Base-by-base conservation (phyloP, 2,113 vertebrate species). In the Oceanodroma tethys region DNA sequence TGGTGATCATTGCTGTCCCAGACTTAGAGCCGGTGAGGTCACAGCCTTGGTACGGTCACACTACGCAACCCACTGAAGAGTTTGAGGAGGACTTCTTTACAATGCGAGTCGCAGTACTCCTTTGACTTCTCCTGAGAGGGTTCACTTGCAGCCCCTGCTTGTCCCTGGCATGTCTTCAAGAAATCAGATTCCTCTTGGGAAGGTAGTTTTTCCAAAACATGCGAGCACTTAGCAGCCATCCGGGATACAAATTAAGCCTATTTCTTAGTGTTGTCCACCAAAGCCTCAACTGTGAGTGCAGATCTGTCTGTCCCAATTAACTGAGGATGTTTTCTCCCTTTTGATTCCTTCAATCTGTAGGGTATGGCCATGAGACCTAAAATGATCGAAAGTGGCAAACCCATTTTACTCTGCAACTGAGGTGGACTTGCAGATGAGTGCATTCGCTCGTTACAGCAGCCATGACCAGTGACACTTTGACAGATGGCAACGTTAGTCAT, bases 1-100 rank as follows among this genome's bases (percentile, higher is more conserved):
- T 1, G 1, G 67, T 48, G 71, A 2, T 36, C 3, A 0, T 5
- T 18, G 14, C 32, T 74, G 56, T 62, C 48, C 42, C 58, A 63
- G 22, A 11, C 34, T 16, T 9, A 9, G 66, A 82, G 18, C 50
- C 47, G 62, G 27, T 52, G 72, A 22, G 66, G 36, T 55, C 42
- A 26, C 42, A 32, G 66, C 45, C 38, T 21, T n/a, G 42, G 27
- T 30, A 6, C 4, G 4, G 38, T 65, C 32, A 16, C n/a, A 21
- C 40, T 20, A 3, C 36, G 27, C 15, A 45, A 3, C 29, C 4
- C 2, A 2, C 27, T 25, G 25, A 50, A 30, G 45, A 42, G 32
- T 23, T 63, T 0, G 0, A 25, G 83, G 42, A 58, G 62, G 13
- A 6, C 27, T 60, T 52, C 47, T 25, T 56, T 25, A 21, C n/a